phyloP scores from a whole-genome alignment of 2,888 invertebrate genomes.

The Ophion slaviceki region DNA sequence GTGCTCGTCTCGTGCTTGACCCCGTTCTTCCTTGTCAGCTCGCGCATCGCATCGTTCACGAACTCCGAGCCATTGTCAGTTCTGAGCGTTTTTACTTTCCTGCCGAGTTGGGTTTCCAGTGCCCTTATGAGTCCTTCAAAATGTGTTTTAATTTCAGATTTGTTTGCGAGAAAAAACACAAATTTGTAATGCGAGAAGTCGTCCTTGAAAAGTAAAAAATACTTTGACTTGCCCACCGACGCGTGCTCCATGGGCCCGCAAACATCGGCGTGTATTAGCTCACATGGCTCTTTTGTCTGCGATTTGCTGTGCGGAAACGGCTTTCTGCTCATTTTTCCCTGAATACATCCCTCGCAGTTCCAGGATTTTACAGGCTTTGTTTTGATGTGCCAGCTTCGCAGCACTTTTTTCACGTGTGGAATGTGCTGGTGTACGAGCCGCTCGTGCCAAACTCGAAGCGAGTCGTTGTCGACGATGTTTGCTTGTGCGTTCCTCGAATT shows the following conservation, averaged over 20 bases:
- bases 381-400: conserved; percentile 38
- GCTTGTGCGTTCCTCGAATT: conserved; percentile 45
- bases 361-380: background rate
- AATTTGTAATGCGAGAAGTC: too few relatives aligned
- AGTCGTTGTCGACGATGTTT: background rate
- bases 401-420: conserved; percentile 32
- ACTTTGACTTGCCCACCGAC: background rate
- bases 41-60: too few relatives aligned
- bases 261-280: conserved; percentile 64
- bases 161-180: too few relatives aligned
- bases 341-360: conserved; percentile 43
- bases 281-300: conserved; percentile 41
- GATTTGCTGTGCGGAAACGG: conserved; percentile 50
- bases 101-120: too few relatives aligned
- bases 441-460: background rate
- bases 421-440: conserved; percentile 36
- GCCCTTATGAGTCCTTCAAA: too few relatives aligned
- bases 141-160: too few relatives aligned
- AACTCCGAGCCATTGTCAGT: too few relatives aligned
- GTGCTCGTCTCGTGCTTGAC: too few relatives aligned
- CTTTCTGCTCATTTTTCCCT: conserved; percentile 58
- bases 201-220: too few relatives aligned
- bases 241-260: conserved; percentile 62
- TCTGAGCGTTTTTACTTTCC: too few relatives aligned
- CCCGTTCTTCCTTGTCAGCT: too few relatives aligned